Percentiles rank a stretch among this genome's conserved stretches.
Conservation (phyloP, 1,140 invertebrate genomes). For the Hypsibius dujardini region DNA sequence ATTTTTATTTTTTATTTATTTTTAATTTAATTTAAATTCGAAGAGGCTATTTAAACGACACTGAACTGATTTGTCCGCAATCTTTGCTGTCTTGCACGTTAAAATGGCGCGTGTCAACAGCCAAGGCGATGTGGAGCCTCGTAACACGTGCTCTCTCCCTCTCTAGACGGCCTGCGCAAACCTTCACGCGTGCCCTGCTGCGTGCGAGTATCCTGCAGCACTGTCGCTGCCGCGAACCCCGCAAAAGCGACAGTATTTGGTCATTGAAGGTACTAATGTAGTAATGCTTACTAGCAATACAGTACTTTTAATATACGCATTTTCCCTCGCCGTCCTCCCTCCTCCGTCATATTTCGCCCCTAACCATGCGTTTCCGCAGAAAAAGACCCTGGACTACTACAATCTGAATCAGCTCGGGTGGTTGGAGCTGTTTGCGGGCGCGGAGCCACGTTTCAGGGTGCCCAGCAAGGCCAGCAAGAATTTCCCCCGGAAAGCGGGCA, state of each 20-base stretch:
- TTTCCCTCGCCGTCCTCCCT: neutral
- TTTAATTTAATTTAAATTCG: too few species aligned
- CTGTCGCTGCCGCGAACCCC: neutral
- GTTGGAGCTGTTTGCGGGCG: neutral
- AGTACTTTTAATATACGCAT: neutral
- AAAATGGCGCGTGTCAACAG: neutral
- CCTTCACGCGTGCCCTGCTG: neutral
- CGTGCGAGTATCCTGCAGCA: neutral
- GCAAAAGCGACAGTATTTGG: neutral
- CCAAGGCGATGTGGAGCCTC: neutral
- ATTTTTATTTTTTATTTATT: too few species aligned
- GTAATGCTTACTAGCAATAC: neutral
- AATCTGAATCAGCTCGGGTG: neutral
- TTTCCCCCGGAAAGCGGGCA: neutral
- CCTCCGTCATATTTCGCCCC: neutral
- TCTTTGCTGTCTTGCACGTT: neutral
- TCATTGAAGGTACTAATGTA: conserved; percentile 12
- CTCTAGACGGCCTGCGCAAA: neutral
- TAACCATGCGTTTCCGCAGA: neutral
- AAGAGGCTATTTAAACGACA: too few species aligned
- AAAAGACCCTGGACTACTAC: neutral
- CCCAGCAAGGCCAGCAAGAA: neutral
- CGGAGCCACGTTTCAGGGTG: conserved; percentile 10
- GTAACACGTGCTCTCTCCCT: neutral
- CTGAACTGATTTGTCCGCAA: neutral